These are phyloP conservation scores for Xenopus borealis DNA, from an alignment of 2,113 vertebrate species.

Conservation along the genomic window DNA sequence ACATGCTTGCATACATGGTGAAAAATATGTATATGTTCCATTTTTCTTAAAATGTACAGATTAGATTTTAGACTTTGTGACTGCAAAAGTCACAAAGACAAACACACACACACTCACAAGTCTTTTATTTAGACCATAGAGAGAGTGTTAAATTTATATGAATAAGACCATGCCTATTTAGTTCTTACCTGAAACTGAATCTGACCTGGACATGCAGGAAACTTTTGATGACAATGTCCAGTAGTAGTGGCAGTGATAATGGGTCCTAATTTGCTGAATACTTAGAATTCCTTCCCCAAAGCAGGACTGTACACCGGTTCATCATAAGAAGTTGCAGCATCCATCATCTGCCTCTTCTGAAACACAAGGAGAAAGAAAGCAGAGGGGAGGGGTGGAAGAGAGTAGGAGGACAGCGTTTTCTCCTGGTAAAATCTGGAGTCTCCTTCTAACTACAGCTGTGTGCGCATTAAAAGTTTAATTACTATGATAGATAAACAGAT, in stretches of 20 bases:
- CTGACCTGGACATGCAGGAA: not conserved
- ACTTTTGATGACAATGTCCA: not conserved
- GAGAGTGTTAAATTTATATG: too few relatives aligned
- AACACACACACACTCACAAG: too few relatives aligned
- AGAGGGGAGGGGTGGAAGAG: slow-evolving; percentile 20
- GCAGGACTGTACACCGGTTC: slow-evolving; percentile 21
- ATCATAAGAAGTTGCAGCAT: slow-evolving; percentile 40
- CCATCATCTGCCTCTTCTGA: slow-evolving; percentile 39
- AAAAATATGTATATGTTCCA: too few relatives aligned
- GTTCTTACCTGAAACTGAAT: slow-evolving; percentile 12
- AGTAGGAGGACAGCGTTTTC: slow-evolving; percentile 25
- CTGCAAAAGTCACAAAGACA: too few relatives aligned
- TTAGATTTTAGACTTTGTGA: too few relatives aligned
- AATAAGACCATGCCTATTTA: not conserved
- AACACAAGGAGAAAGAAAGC: slow-evolving; percentile 3
- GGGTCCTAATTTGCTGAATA: not conserved
- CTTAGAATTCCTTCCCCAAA: slow-evolving; percentile 10
- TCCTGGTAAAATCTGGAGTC: not conserved
- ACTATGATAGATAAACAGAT: too few relatives aligned
- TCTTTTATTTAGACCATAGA: too few relatives aligned
- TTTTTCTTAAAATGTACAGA: too few relatives aligned
- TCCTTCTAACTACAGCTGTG: not conserved
- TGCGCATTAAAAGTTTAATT: not conserved
- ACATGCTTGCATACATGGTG: too few relatives aligned
- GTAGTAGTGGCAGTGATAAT: not conserved